Percentiles rank a stretch among this genome's conserved stretches.
These are phyloP conservation scores for Pterocles gutturalis DNA, from an alignment of 2,113 vertebrate species.

Conservation along the genomic window DNA sequence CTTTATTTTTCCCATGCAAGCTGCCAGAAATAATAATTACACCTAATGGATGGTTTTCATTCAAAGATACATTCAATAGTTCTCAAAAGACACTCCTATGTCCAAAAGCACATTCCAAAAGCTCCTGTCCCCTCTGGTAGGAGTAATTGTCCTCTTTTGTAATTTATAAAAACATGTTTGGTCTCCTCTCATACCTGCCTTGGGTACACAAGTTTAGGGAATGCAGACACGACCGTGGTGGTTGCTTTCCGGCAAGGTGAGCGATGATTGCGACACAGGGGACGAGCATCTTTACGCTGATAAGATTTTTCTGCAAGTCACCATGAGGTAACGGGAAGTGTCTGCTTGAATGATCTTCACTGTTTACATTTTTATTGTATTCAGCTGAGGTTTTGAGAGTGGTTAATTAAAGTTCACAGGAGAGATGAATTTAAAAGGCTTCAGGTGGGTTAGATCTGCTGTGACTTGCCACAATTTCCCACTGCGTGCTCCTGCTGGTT, in stretches of 20 bases:
- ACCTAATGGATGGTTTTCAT: constrained; percentile 39
- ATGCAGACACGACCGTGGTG: not conserved
- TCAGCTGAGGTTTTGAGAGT: not conserved
- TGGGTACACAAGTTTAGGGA: not conserved
- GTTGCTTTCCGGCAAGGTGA: not conserved
- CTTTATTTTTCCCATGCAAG: constrained; percentile 43
- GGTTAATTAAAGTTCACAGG: constrained; percentile 35
- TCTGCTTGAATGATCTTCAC: not conserved
- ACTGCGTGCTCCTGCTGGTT: not conserved
- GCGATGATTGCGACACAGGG: not conserved
- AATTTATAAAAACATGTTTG: constrained; percentile 8
- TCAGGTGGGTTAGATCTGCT: constrained; percentile 35
- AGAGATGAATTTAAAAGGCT: constrained; percentile 31
- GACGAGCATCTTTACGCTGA: not conserved
- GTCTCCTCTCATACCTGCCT: not conserved
- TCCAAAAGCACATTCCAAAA: constrained; percentile 43
- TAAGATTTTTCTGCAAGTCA: constrained; percentile 51
- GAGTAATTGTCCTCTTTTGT: constrained; percentile 20
- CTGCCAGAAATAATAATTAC: constrained; percentile 33
- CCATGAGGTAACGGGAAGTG: not conserved
- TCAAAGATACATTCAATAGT: not conserved
- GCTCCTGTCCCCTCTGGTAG: not conserved
- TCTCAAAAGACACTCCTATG: constrained; percentile 43
- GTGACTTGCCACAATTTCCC: not conserved
- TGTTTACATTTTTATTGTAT: constrained; percentile 10